phyloP scores from a whole-genome alignment of 2,797 vertebrate genomes.

The Carapus acus region DNA sequence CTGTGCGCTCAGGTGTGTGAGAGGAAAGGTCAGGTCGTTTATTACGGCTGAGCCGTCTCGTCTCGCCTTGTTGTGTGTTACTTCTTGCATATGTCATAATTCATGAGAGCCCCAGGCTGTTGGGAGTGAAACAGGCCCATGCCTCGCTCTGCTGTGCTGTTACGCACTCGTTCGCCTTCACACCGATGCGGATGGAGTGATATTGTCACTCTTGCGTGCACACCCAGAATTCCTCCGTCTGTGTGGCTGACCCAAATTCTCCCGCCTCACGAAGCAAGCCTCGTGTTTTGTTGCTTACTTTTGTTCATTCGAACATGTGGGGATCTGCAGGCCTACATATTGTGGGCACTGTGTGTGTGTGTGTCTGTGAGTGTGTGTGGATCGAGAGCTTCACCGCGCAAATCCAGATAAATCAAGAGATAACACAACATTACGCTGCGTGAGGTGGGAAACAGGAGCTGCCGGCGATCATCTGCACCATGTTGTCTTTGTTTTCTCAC shows the following conservation, averaged over 20 bases:
- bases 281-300: conserved; percentile 5
- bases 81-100: conserved; percentile 63
- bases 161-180: conserved; percentile 47
- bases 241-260: conserved; percentile 61
- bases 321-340: conserved; percentile 11
- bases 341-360: neutral
- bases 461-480: conserved; percentile 17
- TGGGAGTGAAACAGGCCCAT: conserved; percentile 60
- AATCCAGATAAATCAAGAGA: conserved; percentile 27
- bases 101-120: conserved; percentile 54
- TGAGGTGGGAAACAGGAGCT: conserved; percentile 21
- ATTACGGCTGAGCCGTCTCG: conserved; percentile 25
- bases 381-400: conserved; percentile 26
- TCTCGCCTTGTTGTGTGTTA: conserved; percentile 45
- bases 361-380: neutral
- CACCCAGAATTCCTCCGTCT: conserved; percentile 26
- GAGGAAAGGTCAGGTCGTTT: conserved; percentile 15
- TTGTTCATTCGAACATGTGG: conserved; percentile 8
- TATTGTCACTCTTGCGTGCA: conserved; percentile 26
- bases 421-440: conserved; percentile 49
- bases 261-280: conserved; percentile 12
- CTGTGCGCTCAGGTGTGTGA: conserved; percentile 24
- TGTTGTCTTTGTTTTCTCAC: conserved; percentile 5
- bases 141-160: conserved; percentile 56
- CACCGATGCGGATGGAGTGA: conserved; percentile 37